Base-by-base conservation (phyloP, 2,888 invertebrate species). In the Drosophila recens region DNA sequence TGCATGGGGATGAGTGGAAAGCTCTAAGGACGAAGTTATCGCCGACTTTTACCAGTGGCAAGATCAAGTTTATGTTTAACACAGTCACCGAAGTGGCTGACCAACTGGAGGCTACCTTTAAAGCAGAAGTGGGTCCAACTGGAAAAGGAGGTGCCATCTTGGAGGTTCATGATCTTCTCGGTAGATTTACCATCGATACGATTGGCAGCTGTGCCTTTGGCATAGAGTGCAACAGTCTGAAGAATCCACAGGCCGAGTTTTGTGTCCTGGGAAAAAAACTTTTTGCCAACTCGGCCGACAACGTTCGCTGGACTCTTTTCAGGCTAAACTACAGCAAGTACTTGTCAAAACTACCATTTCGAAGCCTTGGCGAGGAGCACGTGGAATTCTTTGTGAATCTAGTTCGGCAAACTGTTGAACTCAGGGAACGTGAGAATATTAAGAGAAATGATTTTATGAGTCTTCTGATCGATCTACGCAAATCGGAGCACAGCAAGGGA, bases 191-290 rank as follows among this genome's bases (percentile, higher is more conserved):
- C 0, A 93, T 93, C 9, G 94, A 94, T 80, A 93, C 94, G 0
- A 94, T 94, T 64, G 93, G 93, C n/a, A 88, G 86, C 2, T 92
- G 93, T 73, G 93, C 91, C 0, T 93, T 94, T 79, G 94, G 93
- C 4, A 89, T 93, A 0, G 91, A 93, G 17, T 91, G 92, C 71
- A 93, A 93, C 64, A 92, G 92, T 45, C 85, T 93, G 17, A 89
- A 86, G 15, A 80, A 93, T 77, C 90, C 92, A 0, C 78, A 92
- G 71, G 84, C 90, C 0, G 90, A 91, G 53, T 93, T 93, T 70
- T 83, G 91, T 9, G 53, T 63, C 1, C 67, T 88, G 23, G 91
- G 90, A 0, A 76, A 76, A 0, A 46, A 36, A 2, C 15, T 80
- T 0, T 75, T 82, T n/a, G 0, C 1, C 0, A 2, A 42, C 23